These are phyloP conservation scores for Leuciscus idus DNA, from an alignment of 2,113 vertebrate genomes.

Conservation along the genomic window DNA sequence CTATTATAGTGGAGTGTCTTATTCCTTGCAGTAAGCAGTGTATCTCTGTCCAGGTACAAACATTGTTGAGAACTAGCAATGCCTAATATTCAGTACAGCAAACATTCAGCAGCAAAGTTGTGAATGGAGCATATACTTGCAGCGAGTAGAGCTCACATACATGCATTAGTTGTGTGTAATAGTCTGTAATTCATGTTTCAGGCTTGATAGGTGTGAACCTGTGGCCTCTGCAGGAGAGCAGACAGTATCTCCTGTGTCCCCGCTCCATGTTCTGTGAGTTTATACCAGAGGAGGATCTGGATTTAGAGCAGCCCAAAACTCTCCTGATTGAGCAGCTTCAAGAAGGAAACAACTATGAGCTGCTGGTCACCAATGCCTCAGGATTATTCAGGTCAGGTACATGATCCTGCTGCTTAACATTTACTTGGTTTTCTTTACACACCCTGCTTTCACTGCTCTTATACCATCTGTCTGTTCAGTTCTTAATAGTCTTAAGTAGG, in stretches of 20 bases:
- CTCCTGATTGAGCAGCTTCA: constrained; percentile 84
- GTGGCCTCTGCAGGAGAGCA: constrained; percentile 76
- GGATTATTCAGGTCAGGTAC: constrained; percentile 82
- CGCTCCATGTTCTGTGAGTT: constrained; percentile 90
- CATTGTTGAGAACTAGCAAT: too few relatives aligned
- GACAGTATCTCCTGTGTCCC: constrained; percentile 84
- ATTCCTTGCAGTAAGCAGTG: too few relatives aligned
- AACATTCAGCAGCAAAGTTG: neutral
- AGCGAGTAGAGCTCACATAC: neutral
- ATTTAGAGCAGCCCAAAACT: constrained; percentile 63
- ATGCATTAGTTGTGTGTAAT: neutral
- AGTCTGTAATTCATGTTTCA: constrained; percentile 59
- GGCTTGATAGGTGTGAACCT: constrained; percentile 87
- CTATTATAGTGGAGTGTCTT: too few relatives aligned
- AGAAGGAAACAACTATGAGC: constrained; percentile 79
- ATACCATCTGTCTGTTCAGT: neutral
- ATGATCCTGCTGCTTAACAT: neutral
- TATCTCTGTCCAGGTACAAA: too few relatives aligned
- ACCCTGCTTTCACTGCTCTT: neutral
- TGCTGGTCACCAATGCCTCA: constrained; percentile 81
- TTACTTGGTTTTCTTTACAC: too few relatives aligned
- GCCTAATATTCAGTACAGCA: neutral
- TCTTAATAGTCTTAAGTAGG: neutral
- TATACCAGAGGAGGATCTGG: constrained; percentile 73
- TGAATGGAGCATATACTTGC: neutral